Base-by-base conservation (phyloP, 2,797 vertebrate genomes). In the Crossoptilon crossoptilon region DNA sequence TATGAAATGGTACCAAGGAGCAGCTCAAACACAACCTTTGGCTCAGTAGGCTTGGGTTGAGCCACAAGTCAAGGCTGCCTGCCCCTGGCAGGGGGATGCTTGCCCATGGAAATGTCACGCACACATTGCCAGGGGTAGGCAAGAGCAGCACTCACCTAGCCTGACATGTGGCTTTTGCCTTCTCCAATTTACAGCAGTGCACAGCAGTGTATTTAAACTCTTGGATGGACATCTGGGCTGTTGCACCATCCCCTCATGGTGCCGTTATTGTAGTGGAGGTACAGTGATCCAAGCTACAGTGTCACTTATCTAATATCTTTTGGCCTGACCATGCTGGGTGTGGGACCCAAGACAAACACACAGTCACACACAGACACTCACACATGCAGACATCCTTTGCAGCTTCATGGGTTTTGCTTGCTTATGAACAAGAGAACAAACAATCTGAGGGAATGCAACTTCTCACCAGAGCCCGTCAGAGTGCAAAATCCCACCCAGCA, bases 361-460 rank as follows among this genome's bases (percentile, higher is more conserved):
- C n/a, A 71, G 71, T 58, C 78, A 60, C 14, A 5, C 6, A 14
- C 63, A 84, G 86, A 70, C 77, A 33, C 55, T 69, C 29, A 48
- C 27, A 9, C 0, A 0, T 31, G 51, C 0, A 90, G 81, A 56
- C 88, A 90, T 58, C 58, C 72, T 72, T 44, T 4, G 1, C 58
- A 91, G 84, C 62, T 84, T 91, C 82, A 5, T 55, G 46, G 49
- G 83, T 66, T 63, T 81, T 66, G 44, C 89, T 96, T 91, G 72
- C 81, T 92, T 46, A 71, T 33, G 87, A 96, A 82, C 41, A 83
- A 87, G 84, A 82, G 44, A 85, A 82, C 44, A 62, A 95, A 88
- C 0, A 14, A 80, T 92, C 87, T 58, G 85, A 88, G 73, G 92
- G 59, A 95, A 88, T 59, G 82, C 72, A 85, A 85, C 74, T 75